Evolutionary conservation across 1,140 invertebrate genomes (phyloP).

Genomic region (Heliconius hewitsoni): DNA sequence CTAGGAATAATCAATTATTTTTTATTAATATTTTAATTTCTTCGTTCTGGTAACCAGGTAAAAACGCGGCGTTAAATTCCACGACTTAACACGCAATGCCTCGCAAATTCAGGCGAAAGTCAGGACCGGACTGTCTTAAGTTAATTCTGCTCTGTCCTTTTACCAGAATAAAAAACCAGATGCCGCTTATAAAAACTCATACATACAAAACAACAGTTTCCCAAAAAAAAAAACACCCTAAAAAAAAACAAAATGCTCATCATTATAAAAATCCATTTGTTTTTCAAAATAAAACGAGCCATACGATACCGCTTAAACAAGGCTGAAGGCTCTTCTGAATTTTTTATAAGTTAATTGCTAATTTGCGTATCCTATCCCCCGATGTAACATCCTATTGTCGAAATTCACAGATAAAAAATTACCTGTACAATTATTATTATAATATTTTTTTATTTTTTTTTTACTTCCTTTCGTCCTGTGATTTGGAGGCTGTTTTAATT

Average conservation of each 20-base stretch:
- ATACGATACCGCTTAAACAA: conserved; percentile 54
- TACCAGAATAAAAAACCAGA: too few species aligned
- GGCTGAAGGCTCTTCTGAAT: conserved; percentile 52
- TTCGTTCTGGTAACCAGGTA: too few species aligned
- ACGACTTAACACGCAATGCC: too few species aligned
- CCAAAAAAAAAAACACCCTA: conserved; percentile 1
- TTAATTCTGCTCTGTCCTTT: not conserved
- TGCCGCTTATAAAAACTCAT: not conserved
- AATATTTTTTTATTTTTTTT: conserved; percentile 49
- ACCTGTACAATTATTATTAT: conserved; percentile 72
- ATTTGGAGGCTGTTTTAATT: conserved; percentile 70
- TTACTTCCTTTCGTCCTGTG: conserved; percentile 52
- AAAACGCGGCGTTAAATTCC: too few species aligned
- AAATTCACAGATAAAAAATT: conserved; percentile 56
- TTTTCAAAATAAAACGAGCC: conserved; percentile 43
- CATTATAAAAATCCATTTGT: conserved; percentile 18
- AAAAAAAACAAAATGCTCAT: conserved; percentile 11
- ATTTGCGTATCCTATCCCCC: conserved; percentile 63
- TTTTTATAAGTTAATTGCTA: conserved; percentile 68
- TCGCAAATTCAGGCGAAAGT: too few species aligned
- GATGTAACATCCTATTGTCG: conserved; percentile 57
- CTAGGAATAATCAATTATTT: not conserved
- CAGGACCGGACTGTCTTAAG: not conserved
- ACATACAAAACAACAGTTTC: not conserved
- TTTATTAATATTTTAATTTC: too few species aligned